Evolutionary conservation across 2,888 invertebrate genomes (phyloP), one percentile per base, ranked within the genome.

Genomic region (Neelides folsomi): DNA sequence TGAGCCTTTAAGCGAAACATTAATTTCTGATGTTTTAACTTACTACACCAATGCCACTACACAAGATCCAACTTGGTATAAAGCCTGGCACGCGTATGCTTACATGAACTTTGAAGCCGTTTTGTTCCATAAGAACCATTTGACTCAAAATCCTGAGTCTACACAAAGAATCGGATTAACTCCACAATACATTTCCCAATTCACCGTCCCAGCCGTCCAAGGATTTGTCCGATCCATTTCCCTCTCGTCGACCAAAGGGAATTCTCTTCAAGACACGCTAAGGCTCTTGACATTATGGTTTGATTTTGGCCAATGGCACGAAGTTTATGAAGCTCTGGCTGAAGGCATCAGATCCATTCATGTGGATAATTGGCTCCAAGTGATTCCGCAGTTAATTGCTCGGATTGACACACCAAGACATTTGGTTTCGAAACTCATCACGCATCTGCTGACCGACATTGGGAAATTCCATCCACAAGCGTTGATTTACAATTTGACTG

Each of bases 61-160:
- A 58, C 79, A 85, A 60, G 86, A 92, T 65, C 77, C 82, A 1
- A 80, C 81, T 49, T 97, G 95, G 92, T 90, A 90, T 70, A 90
- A 90, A 74, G 97, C 97, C 0, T 98, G 97, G 95, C 97, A 98
- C 71, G 82, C 92, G 0, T 93, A 89, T 81, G 98, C 97, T 0
- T 92, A 92, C 67, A 93, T 93, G 80, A 95, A 97, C 72, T 98
- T 93, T 68, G 93, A 95, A 72, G 88, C 94, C 0, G 88, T 92
- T 8, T 68, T 81, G 27, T 79, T 79, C 66, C 79, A 79, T 67
- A 79, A 79, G 60, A 61, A 62, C 44, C 73, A 74, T 55, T 72
- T 72, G 49, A 55, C 40, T 16, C 52, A 45, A 18, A 43, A 44
- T n/a, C 58, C 49, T 36, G 57, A 54, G 37, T 46, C 47, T 4